phyloP scores from a whole-genome alignment of 2,797 vertebrate genomes.

The Anguilla marmorata region DNA sequence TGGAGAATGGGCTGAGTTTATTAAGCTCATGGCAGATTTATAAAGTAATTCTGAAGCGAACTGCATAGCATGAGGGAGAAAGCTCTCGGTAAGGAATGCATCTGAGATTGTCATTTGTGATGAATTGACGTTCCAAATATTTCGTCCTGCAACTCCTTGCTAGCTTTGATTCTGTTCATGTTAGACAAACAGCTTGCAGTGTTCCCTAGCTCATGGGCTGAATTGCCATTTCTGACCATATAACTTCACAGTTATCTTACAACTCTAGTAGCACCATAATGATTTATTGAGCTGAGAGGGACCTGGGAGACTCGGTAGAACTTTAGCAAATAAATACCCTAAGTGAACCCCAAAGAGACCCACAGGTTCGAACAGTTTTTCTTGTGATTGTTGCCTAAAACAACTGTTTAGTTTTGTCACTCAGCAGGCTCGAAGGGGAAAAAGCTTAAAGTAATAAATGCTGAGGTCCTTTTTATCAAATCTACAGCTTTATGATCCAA shows the following conservation, averaged over 20 bases:
- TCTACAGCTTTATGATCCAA: slow-evolving; percentile 12
- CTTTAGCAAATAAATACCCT: slow-evolving; percentile 31
- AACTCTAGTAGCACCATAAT: background rate
- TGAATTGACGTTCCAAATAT: background rate
- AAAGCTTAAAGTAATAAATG: slow-evolving; percentile 32
- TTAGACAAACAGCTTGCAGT: background rate
- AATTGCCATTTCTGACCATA: background rate
- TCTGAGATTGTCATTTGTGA: slow-evolving; percentile 5
- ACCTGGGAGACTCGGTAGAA: background rate
- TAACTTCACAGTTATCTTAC: background rate
- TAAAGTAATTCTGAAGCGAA: slow-evolving; percentile 28
- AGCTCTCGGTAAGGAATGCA: background rate
- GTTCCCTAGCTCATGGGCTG: background rate
- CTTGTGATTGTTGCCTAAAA: background rate
- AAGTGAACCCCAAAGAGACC: background rate
- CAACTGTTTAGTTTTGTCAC: slow-evolving; percentile 16
- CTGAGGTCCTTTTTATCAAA: slow-evolving; percentile 29
- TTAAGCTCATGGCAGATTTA: slow-evolving; percentile 31
- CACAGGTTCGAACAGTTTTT: background rate
- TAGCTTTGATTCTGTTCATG: background rate
- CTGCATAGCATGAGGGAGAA: slow-evolving; percentile 19
- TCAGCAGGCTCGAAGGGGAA: slow-evolving; percentile 1
- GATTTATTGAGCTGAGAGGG: background rate
- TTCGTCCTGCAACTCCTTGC: background rate
- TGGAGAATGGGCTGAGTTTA: slow-evolving; percentile 11